Evolutionary conservation across 2,888 invertebrate genomes (phyloP).

Genomic region (Orchestes rusci): DNA sequence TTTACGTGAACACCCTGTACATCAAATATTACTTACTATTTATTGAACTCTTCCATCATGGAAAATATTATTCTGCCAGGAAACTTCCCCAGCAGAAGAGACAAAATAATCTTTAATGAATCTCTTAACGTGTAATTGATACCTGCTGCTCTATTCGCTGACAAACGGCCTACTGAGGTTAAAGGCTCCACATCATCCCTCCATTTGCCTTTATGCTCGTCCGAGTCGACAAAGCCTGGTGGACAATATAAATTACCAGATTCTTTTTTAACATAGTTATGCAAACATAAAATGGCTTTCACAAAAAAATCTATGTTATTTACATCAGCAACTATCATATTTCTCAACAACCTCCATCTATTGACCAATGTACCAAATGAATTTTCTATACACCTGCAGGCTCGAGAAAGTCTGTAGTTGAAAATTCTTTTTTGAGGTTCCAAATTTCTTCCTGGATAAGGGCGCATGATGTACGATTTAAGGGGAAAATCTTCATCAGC

Average conservation of each 20-base stretch:
- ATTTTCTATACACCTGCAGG: no score
- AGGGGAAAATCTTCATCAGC: constrained; percentile 27
- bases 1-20: no score
- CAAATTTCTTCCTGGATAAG: constrained; percentile 24
- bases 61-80: no score
- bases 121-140: no score
- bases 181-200: constrained; percentile 5
- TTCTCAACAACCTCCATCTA: constrained; percentile 10
- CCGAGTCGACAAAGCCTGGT: no score
- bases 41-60: no score
- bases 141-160: no score
- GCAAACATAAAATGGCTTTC: constrained; percentile 6
- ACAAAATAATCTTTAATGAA: no score
- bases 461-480: constrained; percentile 26
- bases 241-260: no score
- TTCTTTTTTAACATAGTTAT: constrained; percentile 1
- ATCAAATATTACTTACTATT: no score
- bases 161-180: constrained; percentile 7
- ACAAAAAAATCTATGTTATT: constrained; percentile 6
- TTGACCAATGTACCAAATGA: constrained; percentile 25
- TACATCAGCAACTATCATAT: constrained; percentile 9
- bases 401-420: constrained; percentile 25
- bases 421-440: constrained; percentile 19
- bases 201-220: no score
- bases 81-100: no score